A percentile compares a stretch with the other conserved stretches of the same genome.
Conservation (phyloP, 2,888 invertebrate genomes). For the Cotesia congregata region DNA sequence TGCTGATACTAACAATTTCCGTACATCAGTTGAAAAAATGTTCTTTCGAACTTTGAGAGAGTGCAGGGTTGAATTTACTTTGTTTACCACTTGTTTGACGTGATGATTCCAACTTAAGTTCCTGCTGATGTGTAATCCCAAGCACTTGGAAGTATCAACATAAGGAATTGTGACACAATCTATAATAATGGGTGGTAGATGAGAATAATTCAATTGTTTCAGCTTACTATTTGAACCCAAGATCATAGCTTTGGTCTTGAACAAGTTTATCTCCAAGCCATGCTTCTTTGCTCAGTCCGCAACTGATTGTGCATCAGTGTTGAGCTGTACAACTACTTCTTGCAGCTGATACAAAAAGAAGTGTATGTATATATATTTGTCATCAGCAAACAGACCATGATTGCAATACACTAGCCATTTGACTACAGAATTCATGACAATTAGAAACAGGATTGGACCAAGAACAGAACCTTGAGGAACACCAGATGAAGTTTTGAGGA, state of each 20-base stretch:
- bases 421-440: not conserved
- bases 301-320: not conserved
- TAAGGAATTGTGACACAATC: not conserved
- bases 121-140: not conserved
- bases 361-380: not conserved
- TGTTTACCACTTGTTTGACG: not conserved
- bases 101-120: not conserved
- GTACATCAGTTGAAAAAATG: not conserved
- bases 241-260: not conserved
- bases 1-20: constrained; percentile 7
- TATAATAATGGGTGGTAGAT: not conserved
- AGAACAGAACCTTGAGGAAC: not conserved
- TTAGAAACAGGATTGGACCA: not conserved
- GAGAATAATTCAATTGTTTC: not conserved
- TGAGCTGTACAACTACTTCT: not conserved
- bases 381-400: not conserved
- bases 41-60: constrained; percentile 31
- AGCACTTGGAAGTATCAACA: not conserved
- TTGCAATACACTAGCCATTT: not conserved
- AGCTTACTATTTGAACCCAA: not conserved
- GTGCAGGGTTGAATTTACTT: not conserved
- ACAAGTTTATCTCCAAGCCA: not conserved
- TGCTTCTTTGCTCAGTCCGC: not conserved
- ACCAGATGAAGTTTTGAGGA: not conserved
- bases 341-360: not conserved